Base-by-base conservation (phyloP, 1,140 invertebrate genomes). In the Heliconius hewitsoni region DNA sequence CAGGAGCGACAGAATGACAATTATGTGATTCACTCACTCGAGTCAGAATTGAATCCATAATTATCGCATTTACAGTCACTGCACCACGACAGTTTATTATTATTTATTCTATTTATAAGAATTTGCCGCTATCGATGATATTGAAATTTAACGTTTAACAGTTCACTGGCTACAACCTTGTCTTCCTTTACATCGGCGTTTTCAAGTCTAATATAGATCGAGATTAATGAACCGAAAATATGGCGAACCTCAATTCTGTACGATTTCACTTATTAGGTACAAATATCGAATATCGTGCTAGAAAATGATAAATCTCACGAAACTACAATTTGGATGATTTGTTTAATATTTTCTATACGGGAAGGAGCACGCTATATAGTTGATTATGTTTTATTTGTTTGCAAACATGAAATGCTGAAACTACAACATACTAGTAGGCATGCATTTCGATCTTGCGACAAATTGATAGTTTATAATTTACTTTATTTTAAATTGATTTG, bases 221-320 rank as follows among this genome's bases (percentile, higher is more conserved):
- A 82, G 85, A 86, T 84, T 89, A 92, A 91, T 92, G 89, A 90
- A 93, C 88, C 91, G 87, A 88, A 83, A 90, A 89, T 88, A 87
- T 89, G 84, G 84, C 81, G 84, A 83, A 81, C 84, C 85, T 90
- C 83, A 85, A 85, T 86, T 90, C 90, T 76, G 80, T 83, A 83
- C 89, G 91, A 93, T 93, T 92, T 94, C 91, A 92, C 92, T 93
- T 91, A 86, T 87, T 85, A 85, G 73, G 81, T 82, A 72, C 70
- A 82, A 83, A 82, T 86, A 86, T 88, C 87, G 86, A 83, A 81
- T 86, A 86, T 89, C 87, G 86, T 88, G 86, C 80, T 84, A 85
- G 84, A 85, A 84, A 87, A 85, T 82, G 76, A 74, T 80, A 82
- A 83, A 81, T 79, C 81, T 84, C 89, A 91, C 90, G 88, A 91